Evolutionary conservation across 1,140 invertebrate species (phyloP), one percentile per base, ranked within the genome.

Genomic region (Archivesica marissinica): DNA sequence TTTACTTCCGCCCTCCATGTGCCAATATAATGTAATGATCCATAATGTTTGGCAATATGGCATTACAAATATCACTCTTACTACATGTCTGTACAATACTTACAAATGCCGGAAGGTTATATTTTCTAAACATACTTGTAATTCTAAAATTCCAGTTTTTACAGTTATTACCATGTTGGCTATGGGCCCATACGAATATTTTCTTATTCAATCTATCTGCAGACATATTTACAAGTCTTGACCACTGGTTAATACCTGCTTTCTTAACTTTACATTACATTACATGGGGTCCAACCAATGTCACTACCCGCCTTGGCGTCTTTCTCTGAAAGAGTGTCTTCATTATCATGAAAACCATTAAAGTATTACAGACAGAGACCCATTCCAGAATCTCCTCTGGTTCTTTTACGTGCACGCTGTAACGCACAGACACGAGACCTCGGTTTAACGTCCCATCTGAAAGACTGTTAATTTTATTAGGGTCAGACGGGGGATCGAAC

Each of bases 281-380:
- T 80, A n/a, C n/a, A n/a, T n/a, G 59, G 61, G 17, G 15, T 6
- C 77, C 77, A 80, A n/a, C 41, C 77, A 13, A 80, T 68, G 54
- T 80, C 77, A 47, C 77, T 61, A 54, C n/a, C n/a, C n/a, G n/a
- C n/a, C n/a, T n/a, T n/a, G n/a, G n/a, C n/a, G n/a, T n/a, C n/a
- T n/a, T n/a, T n/a, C n/a, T n/a, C n/a, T n/a, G n/a, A n/a, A n/a
- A n/a, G n/a, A n/a, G n/a, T n/a, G n/a, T n/a, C n/a, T n/a, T n/a
- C n/a, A n/a, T n/a, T n/a, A n/a, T n/a, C n/a, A n/a, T n/a, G n/a
- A n/a, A n/a, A n/a, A n/a, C n/a, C n/a, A n/a, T n/a, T n/a, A n/a
- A n/a, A n/a, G n/a, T n/a, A n/a, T n/a, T n/a, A n/a, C n/a, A n/a
- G n/a, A n/a, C n/a, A n/a, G n/a, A n/a, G n/a, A n/a, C n/a, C n/a